Conservation (phyloP, 2,888 invertebrate species). For the Aquatica leii region DNA sequence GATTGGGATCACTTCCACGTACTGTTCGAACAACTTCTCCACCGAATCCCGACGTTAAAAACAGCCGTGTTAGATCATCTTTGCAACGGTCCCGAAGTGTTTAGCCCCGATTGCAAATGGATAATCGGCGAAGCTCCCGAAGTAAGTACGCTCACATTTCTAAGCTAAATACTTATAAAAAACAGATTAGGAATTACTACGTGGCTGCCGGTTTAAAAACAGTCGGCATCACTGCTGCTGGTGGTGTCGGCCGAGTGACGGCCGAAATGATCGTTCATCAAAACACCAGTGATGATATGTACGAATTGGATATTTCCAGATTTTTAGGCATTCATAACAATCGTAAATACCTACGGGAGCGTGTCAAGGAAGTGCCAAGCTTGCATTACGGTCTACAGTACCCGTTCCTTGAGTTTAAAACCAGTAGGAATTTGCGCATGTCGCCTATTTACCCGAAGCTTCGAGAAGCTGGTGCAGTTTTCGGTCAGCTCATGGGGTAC, state of each 20-base stretch:
- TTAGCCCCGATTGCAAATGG: slow-evolving; percentile 97
- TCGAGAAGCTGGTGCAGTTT: slow-evolving; percentile 90
- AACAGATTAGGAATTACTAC: slow-evolving; percentile 83
- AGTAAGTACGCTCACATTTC: slow-evolving; percentile 67
- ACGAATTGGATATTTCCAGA: slow-evolving; percentile 87
- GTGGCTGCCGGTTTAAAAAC: slow-evolving; percentile 97
- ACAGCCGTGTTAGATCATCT: slow-evolving; percentile 80
- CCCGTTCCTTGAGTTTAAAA: slow-evolving; percentile 86
- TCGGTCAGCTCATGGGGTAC: slow-evolving; percentile 98
- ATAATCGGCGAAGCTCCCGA: slow-evolving; percentile 94
- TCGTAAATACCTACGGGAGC: slow-evolving; percentile 87
- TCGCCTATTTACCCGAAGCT: slow-evolving; percentile 95
- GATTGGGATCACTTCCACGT: slow-evolving; percentile 98
- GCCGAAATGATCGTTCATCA: slow-evolving; percentile 88
- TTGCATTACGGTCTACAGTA: slow-evolving; percentile 84
- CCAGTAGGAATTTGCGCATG: slow-evolving; percentile 88
- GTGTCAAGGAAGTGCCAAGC: slow-evolving; percentile 93
- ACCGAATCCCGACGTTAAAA: slow-evolving; percentile 81
- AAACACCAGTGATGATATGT: slow-evolving; percentile 82
- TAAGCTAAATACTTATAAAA: background rate
- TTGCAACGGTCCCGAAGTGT: slow-evolving; percentile 91
- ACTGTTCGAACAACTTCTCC: slow-evolving; percentile 83
- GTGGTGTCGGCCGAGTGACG: slow-evolving; percentile 91
- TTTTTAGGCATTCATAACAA: slow-evolving; percentile 96
- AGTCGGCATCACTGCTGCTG: slow-evolving; percentile 93